Evolutionary conservation across 2,797 vertebrate species (phyloP), one percentile per base, ranked within the genome.

Genomic region (Rhinoraja longicauda): DNA sequence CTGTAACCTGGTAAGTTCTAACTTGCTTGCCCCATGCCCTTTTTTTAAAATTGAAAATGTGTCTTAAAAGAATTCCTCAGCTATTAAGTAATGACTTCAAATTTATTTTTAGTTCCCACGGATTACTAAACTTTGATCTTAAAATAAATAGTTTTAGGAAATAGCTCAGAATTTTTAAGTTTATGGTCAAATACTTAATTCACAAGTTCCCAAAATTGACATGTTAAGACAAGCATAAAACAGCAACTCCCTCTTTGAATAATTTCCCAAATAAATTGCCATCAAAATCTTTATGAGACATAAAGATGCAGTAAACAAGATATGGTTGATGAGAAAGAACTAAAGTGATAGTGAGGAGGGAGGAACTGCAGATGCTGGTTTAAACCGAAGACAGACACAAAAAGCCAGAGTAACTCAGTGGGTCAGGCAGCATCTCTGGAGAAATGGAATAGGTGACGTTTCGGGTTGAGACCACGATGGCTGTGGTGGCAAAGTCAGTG

Each of bases 161-260:
- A 88, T 64, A 32, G 29, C 57, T n/a, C 59, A 64, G 84, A 32
- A 88, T 64, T 88, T 88, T 84, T 24, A 81, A 81, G 39, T 53
- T 81, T 62, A 84, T 59, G 81, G 78, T 84, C 81, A 84, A 62
- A 84, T 24, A 26, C 10, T 29, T 84, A 26, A 59, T 59, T 59
- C 81, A 84, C 81, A 84, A 59, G 45, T 84, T 13, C 81, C 26
- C 26, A 59, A 84, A 57, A 9, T 82, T 82, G 79, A 82, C 79
- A 82, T 24, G 19, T 82, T 82, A 84, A 84, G 45, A 84, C 81
- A 84, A 84, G 59, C 26, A 57, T 82, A 45, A 82, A 57, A 57
- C 79, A 84, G 81, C 81, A 84, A 84, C 81, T 84, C 81, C 53
- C 53, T 59, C 10, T 62, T 84, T 84, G 53, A 81, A 62, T 84